Conservation (phyloP, 2,113 vertebrate species). For the Alces alces region DNA sequence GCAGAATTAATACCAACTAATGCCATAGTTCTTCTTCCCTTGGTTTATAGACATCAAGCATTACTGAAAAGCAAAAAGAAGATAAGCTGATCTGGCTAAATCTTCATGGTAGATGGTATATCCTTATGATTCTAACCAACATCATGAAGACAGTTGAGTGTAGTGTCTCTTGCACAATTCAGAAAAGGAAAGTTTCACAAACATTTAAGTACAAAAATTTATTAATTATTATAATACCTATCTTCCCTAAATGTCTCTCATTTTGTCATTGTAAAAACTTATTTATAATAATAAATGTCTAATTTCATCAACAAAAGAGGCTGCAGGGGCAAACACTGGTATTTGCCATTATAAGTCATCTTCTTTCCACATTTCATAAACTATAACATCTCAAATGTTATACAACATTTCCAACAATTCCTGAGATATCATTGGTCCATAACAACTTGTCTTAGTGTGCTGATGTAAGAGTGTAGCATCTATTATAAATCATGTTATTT, state of each 20-base stretch:
- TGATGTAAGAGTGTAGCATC: neutral
- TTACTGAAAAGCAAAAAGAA: neutral
- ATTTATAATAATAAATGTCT: neutral
- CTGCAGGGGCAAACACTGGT: neutral
- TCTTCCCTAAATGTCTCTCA: neutral
- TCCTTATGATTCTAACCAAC: neutral
- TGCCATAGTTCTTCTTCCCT: neutral
- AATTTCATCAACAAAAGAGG: neutral
- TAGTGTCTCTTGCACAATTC: neutral
- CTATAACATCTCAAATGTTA: neutral
- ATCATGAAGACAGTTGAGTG: neutral
- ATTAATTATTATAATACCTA: neutral
- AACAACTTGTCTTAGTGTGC: neutral
- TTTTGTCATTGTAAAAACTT: neutral
- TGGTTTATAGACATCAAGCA: neutral
- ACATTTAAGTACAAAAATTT: neutral
- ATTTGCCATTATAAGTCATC: neutral
- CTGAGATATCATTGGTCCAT: neutral
- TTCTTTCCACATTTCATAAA: neutral
- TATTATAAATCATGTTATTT: neutral
- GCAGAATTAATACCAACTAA: neutral
- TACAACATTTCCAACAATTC: neutral
- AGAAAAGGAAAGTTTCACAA: neutral
- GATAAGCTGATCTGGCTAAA: neutral
- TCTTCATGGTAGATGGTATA: neutral